Base-by-base conservation (phyloP, 2,797 vertebrate genomes). In the Heliangelus exortis region DNA sequence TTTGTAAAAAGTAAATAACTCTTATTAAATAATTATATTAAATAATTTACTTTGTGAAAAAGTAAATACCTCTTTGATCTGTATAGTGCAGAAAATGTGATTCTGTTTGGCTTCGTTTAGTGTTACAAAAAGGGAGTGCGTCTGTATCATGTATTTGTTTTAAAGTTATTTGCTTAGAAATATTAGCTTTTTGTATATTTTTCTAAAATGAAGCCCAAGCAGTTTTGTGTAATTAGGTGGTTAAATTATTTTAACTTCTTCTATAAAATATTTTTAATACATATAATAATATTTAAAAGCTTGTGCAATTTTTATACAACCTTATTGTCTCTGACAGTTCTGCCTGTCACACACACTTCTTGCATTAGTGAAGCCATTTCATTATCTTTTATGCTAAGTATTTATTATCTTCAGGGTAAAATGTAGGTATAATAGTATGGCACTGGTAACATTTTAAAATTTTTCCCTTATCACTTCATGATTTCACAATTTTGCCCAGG, bases 291-390 rank as follows among this genome's bases (percentile, higher is more conserved):
- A 96, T 92, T 87, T 11, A 93, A 96, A 95, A 95, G 61, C 82
- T 83, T 94, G 67, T 97, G 83, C 84, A 96, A 94, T 97, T 98
- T 97, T 97, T 97, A 97, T 95, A 77, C 59, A 95, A 65, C 83
- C 76, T 96, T 96, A 89, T 96, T 97, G 84, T 88, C 84, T 97
- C 93, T 97, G 93, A 94, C 87, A 95, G 62, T 95, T 96, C 77
- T 94, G 80, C 90, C 89, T 95, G 94, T 97, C 96, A 96, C 80
- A 92, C 50, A 66, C 54, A 93, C 62, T 58, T 96, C 77, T 50
- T 96, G 90, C 77, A 84, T 96, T 96, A 97, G 87, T 96, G 92
- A 95, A 96, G 72, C 75, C 91, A 95, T 96, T 96, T 97, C 69
- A 96, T 97, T 97, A 81, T 92, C 83, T 96, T 97, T 96, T 67